Evolutionary conservation across 2,113 vertebrate genomes (phyloP).

Genomic region (Naja naja): DNA sequence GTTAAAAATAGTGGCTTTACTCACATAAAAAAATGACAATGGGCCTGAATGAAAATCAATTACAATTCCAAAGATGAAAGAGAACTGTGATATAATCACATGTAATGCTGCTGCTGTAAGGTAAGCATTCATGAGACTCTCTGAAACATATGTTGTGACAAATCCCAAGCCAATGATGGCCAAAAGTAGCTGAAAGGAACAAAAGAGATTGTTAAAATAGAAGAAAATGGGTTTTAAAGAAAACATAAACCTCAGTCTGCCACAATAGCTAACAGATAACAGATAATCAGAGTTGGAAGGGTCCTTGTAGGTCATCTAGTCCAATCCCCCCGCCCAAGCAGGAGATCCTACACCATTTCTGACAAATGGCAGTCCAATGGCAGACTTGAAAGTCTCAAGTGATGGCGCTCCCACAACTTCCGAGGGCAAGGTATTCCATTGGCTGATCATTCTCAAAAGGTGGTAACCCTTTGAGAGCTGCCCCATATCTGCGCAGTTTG

Average conservation of each 20-base stretch:
- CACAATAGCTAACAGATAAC: too few species aligned
- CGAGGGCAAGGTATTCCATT: too few species aligned
- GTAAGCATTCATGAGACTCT: conserved; percentile 53
- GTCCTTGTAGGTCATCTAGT: too few species aligned
- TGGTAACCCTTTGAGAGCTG: too few species aligned
- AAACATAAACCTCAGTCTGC: neutral
- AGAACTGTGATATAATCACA: conserved; percentile 59
- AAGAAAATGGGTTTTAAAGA: neutral
- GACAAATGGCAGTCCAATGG: too few species aligned
- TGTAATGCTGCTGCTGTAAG: conserved; percentile 57
- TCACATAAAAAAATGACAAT: conserved; percentile 63
- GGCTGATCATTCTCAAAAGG: too few species aligned
- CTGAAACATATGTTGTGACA: conserved; percentile 49
- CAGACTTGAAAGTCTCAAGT: too few species aligned
- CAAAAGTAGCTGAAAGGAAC: conserved; percentile 52
- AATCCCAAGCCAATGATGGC: conserved; percentile 59
- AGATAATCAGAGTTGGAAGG: too few species aligned
- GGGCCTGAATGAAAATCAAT: conserved; percentile 56
- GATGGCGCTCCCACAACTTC: too few species aligned
- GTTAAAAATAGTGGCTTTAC: conserved; percentile 34
- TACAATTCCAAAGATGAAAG: conserved; percentile 55
- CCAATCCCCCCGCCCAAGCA: too few species aligned
- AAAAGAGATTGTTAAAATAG: conserved; percentile 9
- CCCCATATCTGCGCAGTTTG: neutral
- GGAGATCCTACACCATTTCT: too few species aligned